A percentile compares a stretch with the other conserved stretches of the same genome.
phyloP scores from a whole-genome alignment of 2,888 invertebrate species.

The Zygothrica quintamaculata region DNA sequence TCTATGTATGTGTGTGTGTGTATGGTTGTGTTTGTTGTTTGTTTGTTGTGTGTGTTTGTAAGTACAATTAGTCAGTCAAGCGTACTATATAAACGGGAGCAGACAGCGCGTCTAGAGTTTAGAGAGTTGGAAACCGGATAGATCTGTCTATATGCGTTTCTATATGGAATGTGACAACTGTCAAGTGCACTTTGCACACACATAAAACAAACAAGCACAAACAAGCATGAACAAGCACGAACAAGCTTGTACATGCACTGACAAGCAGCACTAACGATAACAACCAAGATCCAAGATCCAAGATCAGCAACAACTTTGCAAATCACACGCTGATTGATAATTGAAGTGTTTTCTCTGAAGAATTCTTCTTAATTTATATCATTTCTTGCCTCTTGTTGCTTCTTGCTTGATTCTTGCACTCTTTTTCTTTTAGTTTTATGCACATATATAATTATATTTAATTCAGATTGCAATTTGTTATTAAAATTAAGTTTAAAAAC shows the following conservation, averaged over 20 bases:
- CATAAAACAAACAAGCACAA: constrained; percentile 2
- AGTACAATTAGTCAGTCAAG: constrained; percentile 29
- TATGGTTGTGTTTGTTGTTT: too few relatives aligned
- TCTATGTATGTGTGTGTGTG: too few relatives aligned
- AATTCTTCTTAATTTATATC: constrained; percentile 28
- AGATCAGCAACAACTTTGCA: constrained; percentile 46
- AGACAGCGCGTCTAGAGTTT: constrained; percentile 22
- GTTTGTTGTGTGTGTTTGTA: neutral
- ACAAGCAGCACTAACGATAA: too few relatives aligned
- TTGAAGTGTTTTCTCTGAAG: constrained; percentile 37
- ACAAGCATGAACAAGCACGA: constrained; percentile 1
- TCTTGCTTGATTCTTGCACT: too few relatives aligned
- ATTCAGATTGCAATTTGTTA: constrained; percentile 50
- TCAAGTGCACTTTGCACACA: constrained; percentile 33
- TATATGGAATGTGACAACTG: constrained; percentile 28
- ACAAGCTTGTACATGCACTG: too few relatives aligned
- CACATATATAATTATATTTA: constrained; percentile 48
- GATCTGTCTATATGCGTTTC: constrained; percentile 22
- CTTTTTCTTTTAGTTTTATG: constrained; percentile 23
- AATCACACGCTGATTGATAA: constrained; percentile 35
- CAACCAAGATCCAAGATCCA: constrained; percentile 9
- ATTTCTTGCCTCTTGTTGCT: too few relatives aligned
- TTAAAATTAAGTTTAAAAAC: constrained; percentile 42
- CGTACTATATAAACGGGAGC: too few relatives aligned
- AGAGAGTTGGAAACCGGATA: constrained; percentile 34